These are phyloP conservation scores for Phengaris alcon DNA, from an alignment of 2,888 invertebrate species.

Conservation along the genomic window DNA sequence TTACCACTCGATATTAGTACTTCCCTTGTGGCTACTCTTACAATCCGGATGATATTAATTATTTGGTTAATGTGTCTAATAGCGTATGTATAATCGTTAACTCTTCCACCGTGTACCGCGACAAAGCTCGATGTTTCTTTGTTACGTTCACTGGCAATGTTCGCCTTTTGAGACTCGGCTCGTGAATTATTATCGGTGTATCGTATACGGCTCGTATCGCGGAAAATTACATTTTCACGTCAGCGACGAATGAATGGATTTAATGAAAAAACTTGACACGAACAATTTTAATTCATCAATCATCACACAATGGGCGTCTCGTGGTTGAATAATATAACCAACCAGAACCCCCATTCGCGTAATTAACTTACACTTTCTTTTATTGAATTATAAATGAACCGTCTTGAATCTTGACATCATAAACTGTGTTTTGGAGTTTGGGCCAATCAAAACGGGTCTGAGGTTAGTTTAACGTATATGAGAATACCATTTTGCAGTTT, in stretches of 20 bases:
- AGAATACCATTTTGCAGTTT: too few relatives aligned
- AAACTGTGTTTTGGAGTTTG: too few relatives aligned
- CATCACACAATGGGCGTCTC: not conserved
- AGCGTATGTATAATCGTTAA: not conserved
- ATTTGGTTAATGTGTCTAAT: not conserved
- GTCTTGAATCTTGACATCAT: too few relatives aligned
- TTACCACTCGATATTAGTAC: not conserved
- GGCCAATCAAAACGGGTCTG: too few relatives aligned
- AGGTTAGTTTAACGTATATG: too few relatives aligned
- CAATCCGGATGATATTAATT: not conserved
- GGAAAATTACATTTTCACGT: constrained; percentile 8
- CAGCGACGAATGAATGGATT: not conserved
- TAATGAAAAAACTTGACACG: constrained; percentile 13
- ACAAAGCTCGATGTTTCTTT: not conserved
- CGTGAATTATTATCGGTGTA: not conserved
- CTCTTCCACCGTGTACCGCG: not conserved
- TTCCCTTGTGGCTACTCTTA: not conserved
- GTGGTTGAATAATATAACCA: too few relatives aligned
- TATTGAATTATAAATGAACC: too few relatives aligned
- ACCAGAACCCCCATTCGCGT: too few relatives aligned
- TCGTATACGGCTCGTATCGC: not conserved
- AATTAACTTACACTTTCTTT: too few relatives aligned
- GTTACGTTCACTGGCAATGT: not conserved
- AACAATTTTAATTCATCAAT: constrained; percentile 14
- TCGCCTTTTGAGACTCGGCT: not conserved